Base-by-base conservation (phyloP, 2,113 vertebrate species). In the Ailuropoda melanoleuca region DNA sequence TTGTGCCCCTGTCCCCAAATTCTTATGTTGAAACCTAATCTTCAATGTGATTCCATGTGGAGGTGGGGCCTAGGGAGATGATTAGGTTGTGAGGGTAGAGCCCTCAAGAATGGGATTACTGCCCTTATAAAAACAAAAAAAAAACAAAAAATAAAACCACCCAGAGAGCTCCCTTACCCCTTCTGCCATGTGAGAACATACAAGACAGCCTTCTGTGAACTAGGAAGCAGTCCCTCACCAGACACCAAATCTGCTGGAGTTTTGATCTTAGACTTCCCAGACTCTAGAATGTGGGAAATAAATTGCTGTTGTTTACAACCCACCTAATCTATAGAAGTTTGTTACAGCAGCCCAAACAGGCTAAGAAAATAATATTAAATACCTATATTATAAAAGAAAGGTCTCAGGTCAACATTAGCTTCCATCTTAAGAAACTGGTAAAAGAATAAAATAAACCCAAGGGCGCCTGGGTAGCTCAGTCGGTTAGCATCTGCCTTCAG, bases 341-440 rank as follows among this genome's bases (percentile, higher is more conserved):
- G 29, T 80, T 68, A 68, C 0, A 43, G 89, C 26, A 68, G 26
- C 18, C 24, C 8, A 21, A 91, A 68, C 4, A 4, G 60, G 66
- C n/a, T 91, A 80, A 81, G 26, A 68, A 39, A 81, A 91, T 55
- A 72, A 24, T 48, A 92, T 19, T 78, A 83, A 90, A 90, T 6
- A 90, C 19, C 13, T 82, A 46, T 11, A 31, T 24, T 93, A 83
- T n/a, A 90, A 80, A 80, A 39, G 43, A 66, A 81, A 74, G n/a
- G 13, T 81, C 23, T 74, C 34, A 48, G n/a, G 48, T 70, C 77
- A 55, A n/a, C 6, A 81, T 86, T 24, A 60, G 21, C 21, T 50
- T 95, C 48, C 7, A 86, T 70, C 62, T 56, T 87, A 88, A 92
- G 56, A 94, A 89, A 94, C 31, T 2, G 78, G 24, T 55, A 96